Evolutionary conservation across 2,113 vertebrate genomes (phyloP).

Genomic region (Thinocorus orbignyianus): DNA sequence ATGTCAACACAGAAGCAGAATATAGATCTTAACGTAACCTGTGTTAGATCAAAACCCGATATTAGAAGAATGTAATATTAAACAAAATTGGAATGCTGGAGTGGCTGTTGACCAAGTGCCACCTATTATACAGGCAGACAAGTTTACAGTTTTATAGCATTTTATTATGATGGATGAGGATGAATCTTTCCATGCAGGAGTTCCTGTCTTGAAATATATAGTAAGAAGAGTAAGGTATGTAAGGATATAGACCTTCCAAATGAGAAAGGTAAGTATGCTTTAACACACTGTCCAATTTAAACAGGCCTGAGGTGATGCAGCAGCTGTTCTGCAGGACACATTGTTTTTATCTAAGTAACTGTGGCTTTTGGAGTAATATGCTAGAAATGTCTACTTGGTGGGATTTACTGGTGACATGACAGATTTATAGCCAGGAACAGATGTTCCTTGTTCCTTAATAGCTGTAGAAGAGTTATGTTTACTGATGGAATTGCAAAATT

Average conservation of each 20-base stretch:
- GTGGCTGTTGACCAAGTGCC: not conserved
- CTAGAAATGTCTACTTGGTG: conserved; percentile 32
- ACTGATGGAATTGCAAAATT: conserved; percentile 32
- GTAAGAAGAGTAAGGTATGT: not conserved
- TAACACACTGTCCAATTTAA: not conserved
- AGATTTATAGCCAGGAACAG: conserved; percentile 63
- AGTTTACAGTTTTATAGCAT: not conserved
- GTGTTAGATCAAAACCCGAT: not conserved
- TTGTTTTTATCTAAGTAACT: conserved; percentile 19
- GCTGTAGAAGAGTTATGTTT: conserved; percentile 5
- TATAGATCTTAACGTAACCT: not conserved
- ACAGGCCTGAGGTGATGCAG: not conserved
- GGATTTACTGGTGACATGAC: conserved; percentile 37
- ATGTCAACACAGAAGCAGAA: not conserved
- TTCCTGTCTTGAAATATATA: not conserved
- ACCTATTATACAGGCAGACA: not conserved
- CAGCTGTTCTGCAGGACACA: conserved; percentile 1
- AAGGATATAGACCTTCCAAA: not conserved
- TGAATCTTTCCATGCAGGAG: not conserved
- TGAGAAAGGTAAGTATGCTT: not conserved
- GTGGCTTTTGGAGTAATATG: conserved; percentile 20
- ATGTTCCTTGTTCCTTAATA: conserved; percentile 53
- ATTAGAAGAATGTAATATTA: not conserved
- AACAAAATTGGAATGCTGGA: not conserved
- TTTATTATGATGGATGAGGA: not conserved